Conservation (phyloP, 2,888 invertebrate species). For the Fragum whitleyi region DNA sequence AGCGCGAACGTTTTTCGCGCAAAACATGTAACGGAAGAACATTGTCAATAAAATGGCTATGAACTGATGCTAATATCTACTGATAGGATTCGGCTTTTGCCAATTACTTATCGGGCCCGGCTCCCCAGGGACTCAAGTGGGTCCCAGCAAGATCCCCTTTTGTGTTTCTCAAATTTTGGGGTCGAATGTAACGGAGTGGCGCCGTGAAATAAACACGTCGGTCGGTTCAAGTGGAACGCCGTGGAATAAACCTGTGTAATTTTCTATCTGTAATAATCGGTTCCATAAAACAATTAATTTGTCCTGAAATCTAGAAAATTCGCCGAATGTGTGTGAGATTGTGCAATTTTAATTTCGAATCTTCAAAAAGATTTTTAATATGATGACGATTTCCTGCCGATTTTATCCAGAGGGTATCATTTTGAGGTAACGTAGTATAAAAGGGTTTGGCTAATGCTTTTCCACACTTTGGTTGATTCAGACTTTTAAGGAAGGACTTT, state of each 20-base stretch:
- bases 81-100: slow-evolving; percentile 61
- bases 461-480: not conserved
- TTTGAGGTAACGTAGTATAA: not conserved
- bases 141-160: slow-evolving; percentile 48
- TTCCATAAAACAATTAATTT: slow-evolving; percentile 59
- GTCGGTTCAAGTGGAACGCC: slow-evolving; percentile 55
- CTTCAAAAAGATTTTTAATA: slow-evolving; percentile 63
- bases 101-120: slow-evolving; percentile 62
- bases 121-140: slow-evolving; percentile 49
- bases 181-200: slow-evolving; percentile 46
- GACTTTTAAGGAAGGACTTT: too few species aligned
- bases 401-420: slow-evolving; percentile 11
- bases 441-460: not conserved
- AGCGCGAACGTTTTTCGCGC: slow-evolving; percentile 47
- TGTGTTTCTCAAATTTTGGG: slow-evolving; percentile 40
- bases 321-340: slow-evolving; percentile 28
- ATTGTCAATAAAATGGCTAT: slow-evolving; percentile 41
- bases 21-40: slow-evolving; percentile 60
- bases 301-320: slow-evolving; percentile 17
- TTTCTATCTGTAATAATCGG: slow-evolving; percentile 57
- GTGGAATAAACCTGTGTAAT: slow-evolving; percentile 44
- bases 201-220: slow-evolving; percentile 54
- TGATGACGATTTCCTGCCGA: slow-evolving; percentile 28
- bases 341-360: slow-evolving; percentile 58
- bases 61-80: slow-evolving; percentile 59